Percentiles rank a stretch among this genome's conserved stretches.
These are phyloP conservation scores for Mycteria americana DNA, from an alignment of 2,797 vertebrate species.

Conservation along the genomic window DNA sequence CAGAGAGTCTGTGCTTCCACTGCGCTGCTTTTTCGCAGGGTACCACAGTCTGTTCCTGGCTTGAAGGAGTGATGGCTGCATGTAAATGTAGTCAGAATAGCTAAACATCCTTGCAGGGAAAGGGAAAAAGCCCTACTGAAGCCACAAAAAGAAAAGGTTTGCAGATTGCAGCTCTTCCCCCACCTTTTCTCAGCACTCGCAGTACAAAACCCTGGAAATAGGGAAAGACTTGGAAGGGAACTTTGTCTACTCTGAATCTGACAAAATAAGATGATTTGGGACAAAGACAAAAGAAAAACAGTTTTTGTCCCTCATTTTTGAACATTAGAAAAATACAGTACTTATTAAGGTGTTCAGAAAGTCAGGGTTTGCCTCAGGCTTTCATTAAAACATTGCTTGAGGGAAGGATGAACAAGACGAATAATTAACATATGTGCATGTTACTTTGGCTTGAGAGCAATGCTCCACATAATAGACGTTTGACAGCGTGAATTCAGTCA, in stretches of 20 bases:
- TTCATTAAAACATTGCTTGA: constrained; percentile 35
- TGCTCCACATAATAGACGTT: background rate
- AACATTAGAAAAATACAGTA: background rate
- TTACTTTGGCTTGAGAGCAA: background rate
- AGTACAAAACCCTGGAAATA: background rate
- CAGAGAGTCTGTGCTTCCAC: background rate
- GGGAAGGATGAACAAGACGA: background rate
- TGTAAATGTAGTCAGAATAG: background rate
- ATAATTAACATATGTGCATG: background rate
- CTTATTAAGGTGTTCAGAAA: background rate
- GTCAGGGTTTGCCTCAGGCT: background rate
- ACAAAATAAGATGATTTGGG: background rate
- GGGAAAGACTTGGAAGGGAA: background rate
- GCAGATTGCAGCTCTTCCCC: background rate
- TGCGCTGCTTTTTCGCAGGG: background rate
- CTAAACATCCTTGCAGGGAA: background rate
- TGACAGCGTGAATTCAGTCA: background rate
- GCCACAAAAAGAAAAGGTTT: background rate
- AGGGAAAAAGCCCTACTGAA: background rate
- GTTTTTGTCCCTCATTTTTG: background rate
- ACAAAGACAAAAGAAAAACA: background rate
- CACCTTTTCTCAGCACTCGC: background rate
- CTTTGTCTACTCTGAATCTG: background rate
- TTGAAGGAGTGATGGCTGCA: background rate
- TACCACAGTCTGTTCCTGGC: background rate